A percentile compares a stretch with the other conserved stretches of the same genome.
phyloP scores from a whole-genome alignment of 2,113 vertebrate species.

The Bubalus kerabau region DNA sequence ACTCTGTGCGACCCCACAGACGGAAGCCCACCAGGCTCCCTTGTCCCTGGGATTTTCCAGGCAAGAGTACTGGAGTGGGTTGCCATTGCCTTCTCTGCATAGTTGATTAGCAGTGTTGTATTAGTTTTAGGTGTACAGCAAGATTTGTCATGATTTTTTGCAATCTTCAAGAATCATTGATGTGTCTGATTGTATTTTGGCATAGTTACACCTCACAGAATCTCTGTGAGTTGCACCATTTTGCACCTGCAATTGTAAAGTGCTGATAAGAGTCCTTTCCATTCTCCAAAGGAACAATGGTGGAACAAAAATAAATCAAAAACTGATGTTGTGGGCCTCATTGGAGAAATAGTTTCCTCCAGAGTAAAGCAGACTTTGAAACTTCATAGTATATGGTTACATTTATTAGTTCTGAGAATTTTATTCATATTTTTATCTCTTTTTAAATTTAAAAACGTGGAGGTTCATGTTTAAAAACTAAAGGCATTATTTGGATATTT shows the following conservation, averaged over 20 bases:
- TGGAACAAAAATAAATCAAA: not conserved
- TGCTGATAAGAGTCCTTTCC: not conserved
- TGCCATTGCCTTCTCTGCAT: not conserved
- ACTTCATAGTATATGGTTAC: not conserved
- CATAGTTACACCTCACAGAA: not conserved
- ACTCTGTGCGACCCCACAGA: too few species aligned
- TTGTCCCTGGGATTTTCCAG: too few species aligned
- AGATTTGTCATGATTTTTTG: not conserved
- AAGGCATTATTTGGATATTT: not conserved
- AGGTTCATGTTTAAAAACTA: not conserved
- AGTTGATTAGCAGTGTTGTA: not conserved
- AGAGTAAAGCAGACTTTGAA: not conserved
- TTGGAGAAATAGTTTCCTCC: not conserved
- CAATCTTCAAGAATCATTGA: not conserved
- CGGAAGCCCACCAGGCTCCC: too few species aligned
- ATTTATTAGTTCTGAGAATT: not conserved
- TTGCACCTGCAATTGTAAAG: not conserved
- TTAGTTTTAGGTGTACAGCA: not conserved
- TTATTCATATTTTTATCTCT: not conserved
- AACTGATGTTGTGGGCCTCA: not conserved
- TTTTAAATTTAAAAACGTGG: not conserved
- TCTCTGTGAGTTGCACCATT: not conserved
- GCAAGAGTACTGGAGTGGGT: too few species aligned
- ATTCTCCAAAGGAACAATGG: constrained; percentile 1
- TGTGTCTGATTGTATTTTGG: not conserved